Percentiles rank a stretch among this genome's conserved stretches.
Evolutionary conservation across 2,113 vertebrate species (phyloP).

Genomic region (Puffinus mauretanicus): DNA sequence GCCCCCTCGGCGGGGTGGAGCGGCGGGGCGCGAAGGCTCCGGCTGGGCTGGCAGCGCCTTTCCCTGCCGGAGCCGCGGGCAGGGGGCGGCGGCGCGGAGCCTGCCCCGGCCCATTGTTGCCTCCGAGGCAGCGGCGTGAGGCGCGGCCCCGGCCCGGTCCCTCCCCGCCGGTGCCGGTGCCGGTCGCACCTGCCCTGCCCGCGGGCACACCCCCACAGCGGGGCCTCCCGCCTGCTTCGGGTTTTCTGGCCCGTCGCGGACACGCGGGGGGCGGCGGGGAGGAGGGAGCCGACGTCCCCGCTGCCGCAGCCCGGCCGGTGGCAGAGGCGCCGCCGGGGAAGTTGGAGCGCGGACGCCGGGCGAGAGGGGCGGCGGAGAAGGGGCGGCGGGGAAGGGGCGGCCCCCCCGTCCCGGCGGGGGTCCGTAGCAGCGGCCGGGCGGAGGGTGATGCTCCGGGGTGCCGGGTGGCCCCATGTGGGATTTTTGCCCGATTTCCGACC

Average conservation of each 20-base stretch:
- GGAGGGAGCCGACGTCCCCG: background rate
- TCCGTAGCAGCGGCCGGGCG: background rate
- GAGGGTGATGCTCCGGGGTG: background rate
- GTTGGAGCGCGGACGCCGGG: background rate
- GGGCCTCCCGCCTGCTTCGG: background rate
- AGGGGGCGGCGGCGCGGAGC: background rate
- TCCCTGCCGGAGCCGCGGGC: too few relatives aligned
- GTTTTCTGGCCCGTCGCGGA: background rate
- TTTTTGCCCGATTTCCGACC: background rate
- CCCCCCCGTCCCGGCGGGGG: background rate
- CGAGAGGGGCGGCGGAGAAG: background rate
- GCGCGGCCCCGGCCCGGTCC: background rate
- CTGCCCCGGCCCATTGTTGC: background rate
- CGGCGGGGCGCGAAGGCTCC: too few relatives aligned
- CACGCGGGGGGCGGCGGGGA: background rate
- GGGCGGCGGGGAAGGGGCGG: background rate
- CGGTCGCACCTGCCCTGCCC: background rate
- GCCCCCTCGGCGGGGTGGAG: too few relatives aligned
- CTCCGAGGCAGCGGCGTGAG: background rate
- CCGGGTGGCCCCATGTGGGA: background rate
- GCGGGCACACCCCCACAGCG: background rate
- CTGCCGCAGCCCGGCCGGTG: background rate
- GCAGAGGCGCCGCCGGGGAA: background rate
- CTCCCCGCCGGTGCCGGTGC: background rate
- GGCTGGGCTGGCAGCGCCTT: too few relatives aligned